Base-by-base conservation (phyloP, 2,888 invertebrate genomes). In the Monoplex corrugatus region DNA sequence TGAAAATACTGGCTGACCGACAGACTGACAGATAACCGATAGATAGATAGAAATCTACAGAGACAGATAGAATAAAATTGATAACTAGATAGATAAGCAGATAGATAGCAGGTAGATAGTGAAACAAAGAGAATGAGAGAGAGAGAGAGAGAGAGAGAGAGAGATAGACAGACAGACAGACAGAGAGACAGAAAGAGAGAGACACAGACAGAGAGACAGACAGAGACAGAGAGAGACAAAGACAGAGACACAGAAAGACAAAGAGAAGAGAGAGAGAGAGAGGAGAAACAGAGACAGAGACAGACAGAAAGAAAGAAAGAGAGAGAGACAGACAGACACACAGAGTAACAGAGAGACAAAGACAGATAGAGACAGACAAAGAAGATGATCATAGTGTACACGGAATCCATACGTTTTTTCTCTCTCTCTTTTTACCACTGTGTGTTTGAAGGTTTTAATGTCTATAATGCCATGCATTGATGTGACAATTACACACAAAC, bases 231-330 rank as follows among this genome's bases (percentile, higher is more conserved):
- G 63, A 63, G 23, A 19, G 23, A 63, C 28, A 63, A 28, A 19
- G 23, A 63, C 28, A 63, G 23, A n/a, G n/a, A 28, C n/a, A n/a
- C n/a, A n/a, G 63, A 63, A 28, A 19, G 23, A 63, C 28, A 63
- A 28, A n/a, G n/a, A 28, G 28, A 28, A 63, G 63, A 63, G 63
- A 63, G 63, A 63, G 63, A 63, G 63, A 63, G 63, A 63, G 63
- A 63, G 63, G 63, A 63, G 63, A 63, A n/a, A 63, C 28, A 63
- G 63, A 63, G 63, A 63, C 28, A 63, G 63, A 63, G 63, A 63
- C 1, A 68, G 23, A 68, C 28, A 68, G 68, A 68, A 2, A 10
- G 68, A 68, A 2, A 3, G 5, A 3, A 28, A 3, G 2, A 68
- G 68, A 68, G 19, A 68, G 5, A 68, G 2, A 68, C 0, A 68